A percentile compares a stretch with the other conserved stretches of the same genome.
Conservation (phyloP, 2,797 vertebrate species). For the Clarias platycephalus region DNA sequence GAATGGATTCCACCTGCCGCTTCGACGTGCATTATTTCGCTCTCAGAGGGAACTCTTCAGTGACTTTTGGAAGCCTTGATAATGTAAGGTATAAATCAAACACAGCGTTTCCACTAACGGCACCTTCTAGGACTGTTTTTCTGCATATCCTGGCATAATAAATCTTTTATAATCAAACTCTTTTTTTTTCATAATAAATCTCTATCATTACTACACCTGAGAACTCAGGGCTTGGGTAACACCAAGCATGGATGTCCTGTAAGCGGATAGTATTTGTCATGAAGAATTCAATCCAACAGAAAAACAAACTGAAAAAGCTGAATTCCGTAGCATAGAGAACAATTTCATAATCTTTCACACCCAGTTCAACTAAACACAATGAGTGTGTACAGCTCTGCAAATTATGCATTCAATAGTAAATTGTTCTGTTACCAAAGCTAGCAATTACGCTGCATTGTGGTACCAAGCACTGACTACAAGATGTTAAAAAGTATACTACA, state of each 20-base stretch:
- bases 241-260: not conserved
- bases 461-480: not conserved
- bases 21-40: constrained; percentile 27
- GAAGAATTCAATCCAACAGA: not conserved
- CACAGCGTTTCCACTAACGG: not conserved
- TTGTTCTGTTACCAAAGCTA: not conserved
- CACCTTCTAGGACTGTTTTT: not conserved
- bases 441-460: not conserved
- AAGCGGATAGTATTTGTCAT: not conserved
- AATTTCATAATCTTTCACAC: not conserved
- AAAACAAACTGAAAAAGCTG: not conserved
- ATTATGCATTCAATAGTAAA: not conserved
- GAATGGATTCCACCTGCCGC: constrained; percentile 30
- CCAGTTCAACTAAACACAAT: not conserved
- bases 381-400: not conserved
- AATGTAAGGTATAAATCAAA: not conserved
- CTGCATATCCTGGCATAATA: not conserved
- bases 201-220: not conserved
- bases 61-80: not conserved
- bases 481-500: not conserved
- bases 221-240: not conserved
- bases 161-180: not conserved
- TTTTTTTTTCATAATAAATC: too few relatives aligned
- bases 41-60: not conserved
- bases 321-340: not conserved